Percentiles rank a stretch among this genome's conserved stretches.
These are phyloP conservation scores for Muscidifurax raptorellus DNA, from an alignment of 1,140 invertebrate species.

Conservation along the genomic window DNA sequence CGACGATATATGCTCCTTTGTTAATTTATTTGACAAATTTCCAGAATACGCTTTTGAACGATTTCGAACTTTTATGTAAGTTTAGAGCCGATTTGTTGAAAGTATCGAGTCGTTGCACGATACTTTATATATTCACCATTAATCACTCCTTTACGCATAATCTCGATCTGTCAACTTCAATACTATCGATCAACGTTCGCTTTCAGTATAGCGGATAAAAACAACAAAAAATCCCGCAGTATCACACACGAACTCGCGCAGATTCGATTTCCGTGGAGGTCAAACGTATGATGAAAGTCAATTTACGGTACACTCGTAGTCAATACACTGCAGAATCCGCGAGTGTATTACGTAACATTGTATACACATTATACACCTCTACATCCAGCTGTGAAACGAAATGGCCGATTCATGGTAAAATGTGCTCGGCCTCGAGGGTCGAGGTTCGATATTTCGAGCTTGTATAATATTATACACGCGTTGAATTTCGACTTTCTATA, in stretches of 20 bases:
- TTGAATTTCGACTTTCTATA: conserved; percentile 42
- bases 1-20: not conserved
- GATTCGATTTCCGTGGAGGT: conserved; percentile 47
- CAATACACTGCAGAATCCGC: not conserved
- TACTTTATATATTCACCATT: not conserved
- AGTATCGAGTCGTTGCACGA: no score
- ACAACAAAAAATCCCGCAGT: not conserved
- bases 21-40: not conserved
- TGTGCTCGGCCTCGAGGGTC: conserved; percentile 2
- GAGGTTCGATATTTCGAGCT: conserved; percentile 14
- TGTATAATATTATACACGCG: not conserved
- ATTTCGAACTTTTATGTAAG: no score
- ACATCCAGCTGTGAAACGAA: conserved; percentile 5
- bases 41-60: not conserved
- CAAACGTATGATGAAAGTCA: conserved; percentile 42
- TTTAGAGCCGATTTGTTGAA: no score
- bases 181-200: not conserved
- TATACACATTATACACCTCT: no score
- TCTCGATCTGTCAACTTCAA: not conserved
- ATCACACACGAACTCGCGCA: not conserved
- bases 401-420: conserved; percentile 16
- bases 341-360: no score
- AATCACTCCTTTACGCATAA: not conserved
- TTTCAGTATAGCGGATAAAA: not conserved
- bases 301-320: not conserved